Evolutionary conservation across 1,140 invertebrate species (phyloP), one percentile per base, ranked within the genome.

Genomic region (Drosophila seguyi): DNA sequence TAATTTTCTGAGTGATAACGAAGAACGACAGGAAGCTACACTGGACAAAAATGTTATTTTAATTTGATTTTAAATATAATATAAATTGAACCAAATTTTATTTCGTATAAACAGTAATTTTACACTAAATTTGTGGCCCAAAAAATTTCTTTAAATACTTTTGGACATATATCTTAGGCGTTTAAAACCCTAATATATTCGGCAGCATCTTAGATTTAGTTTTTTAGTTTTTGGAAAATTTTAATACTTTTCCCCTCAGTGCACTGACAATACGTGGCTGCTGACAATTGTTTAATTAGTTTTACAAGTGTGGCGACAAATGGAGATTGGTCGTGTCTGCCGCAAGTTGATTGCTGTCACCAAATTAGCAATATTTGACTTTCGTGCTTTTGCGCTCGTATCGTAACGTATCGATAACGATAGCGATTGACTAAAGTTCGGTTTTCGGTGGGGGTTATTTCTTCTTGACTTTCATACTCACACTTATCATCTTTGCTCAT

Each of bases 401-500:
- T 50, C 10, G n/a, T 6, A 41, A 42, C 50, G 44, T 48, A 45
- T 22, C 73, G 72, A 76, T 76, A 76, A 55, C 39, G 72, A 60
- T 76, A 67, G 36, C 34, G 31, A 36, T 41, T 45, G 79, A 56
- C 41, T 76, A 62, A 82, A 82, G 80, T 82, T 69, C 65, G 62
- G 31, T 59, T 52, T 34, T 56, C 20, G n/a, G 4, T 25, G 6
- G n/a, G 7, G 18, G 31, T 16, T 16, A 29, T 68, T 39, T 41
- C 22, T 48, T 27, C 45, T 27, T 57, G 63, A 27, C 38, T 38
- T 55, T 38, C 11, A 66, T 88, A 90, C 85, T 90, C 74, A 90
- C 85, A 90, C 85, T 90, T 90, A 79, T 90, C 85, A 90, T 90
- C 85, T 81, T 90, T 81, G 78, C 85, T 90, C 85, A 90, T 90